Base-by-base conservation (phyloP, 2,113 vertebrate genomes). In the Apteryx owenii region DNA sequence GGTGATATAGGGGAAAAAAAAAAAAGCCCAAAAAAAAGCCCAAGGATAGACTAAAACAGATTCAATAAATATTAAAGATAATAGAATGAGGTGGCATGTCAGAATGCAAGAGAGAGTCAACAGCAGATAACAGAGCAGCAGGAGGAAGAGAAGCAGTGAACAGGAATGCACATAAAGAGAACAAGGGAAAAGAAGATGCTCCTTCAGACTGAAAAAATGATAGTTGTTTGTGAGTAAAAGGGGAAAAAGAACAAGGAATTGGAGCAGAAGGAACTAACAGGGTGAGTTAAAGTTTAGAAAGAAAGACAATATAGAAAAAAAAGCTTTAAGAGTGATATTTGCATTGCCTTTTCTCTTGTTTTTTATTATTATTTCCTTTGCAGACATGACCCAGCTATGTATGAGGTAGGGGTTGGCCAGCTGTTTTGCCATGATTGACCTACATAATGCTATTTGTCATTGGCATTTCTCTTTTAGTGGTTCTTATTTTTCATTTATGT, bases 1-100 rank as follows among this genome's bases (percentile, higher is more conserved):
- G 28, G 21, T 78, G 3, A 0, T 31, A 7, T n/a, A 22, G 23
- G 17, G 20, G 0, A 2, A 42, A 51, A 0, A 2, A 40, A 60
- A 44, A n/a, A 17, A 8, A 9, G 33, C 8, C 12, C 29, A 77
- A 46, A 68, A 28, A 2, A 89, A 92, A 95, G 20, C 21, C 5
- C 26, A 58, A 5, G 16, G 72, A 29, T n/a, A 75, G 38, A 70
- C n/a, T 88, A 28, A 76, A 84, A 76, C 36, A 68, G 51, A 71
- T 94, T 73, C 38, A 64, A 44, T 82, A 90, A 69, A 72, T 3
- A 1, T 70, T 72, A 51, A 68, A 48, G n/a, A 19, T 70, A 70
- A 38, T 17, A 65, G 65, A 75, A 85, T 33, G 23, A 85, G 5
- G 5, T 73, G 84, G 40, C 33, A 10, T 90, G 28, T 62, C 65